These are phyloP conservation scores for Ctena decussata DNA, from an alignment of 2,888 invertebrate genomes.

Conservation along the genomic window DNA sequence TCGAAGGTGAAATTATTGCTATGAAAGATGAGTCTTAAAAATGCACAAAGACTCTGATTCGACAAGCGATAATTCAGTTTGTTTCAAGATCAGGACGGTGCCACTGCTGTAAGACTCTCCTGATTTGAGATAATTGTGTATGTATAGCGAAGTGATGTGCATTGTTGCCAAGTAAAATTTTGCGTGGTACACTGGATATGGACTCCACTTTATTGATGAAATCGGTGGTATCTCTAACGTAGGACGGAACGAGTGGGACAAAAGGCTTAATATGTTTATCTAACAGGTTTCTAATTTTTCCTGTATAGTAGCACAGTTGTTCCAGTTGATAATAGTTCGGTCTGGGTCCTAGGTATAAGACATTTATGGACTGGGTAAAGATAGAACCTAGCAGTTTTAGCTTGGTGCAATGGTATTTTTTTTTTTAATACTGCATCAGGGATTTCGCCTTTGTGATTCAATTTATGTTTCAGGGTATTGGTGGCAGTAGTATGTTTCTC, in stretches of 20 bases:
- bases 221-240: background rate
- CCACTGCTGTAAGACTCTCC: slow-evolving; percentile 1
- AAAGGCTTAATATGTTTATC: background rate
- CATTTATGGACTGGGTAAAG: slow-evolving; percentile 8
- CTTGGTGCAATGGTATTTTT: background rate
- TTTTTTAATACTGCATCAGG: background rate
- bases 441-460: background rate
- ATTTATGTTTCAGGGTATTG: background rate
- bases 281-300: background rate
- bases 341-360: background rate
- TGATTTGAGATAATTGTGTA: slow-evolving; percentile 30
- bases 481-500: background rate
- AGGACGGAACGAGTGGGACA: background rate
- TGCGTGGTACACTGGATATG: background rate
- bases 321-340: background rate
- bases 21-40: slow-evolving; percentile 8
- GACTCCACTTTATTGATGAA: background rate
- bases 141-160: slow-evolving; percentile 16
- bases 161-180: slow-evolving; percentile 16
- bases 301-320: background rate
- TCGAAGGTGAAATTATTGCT: slow-evolving; percentile 32
- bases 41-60: background rate
- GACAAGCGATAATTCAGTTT: background rate
- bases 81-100: background rate
- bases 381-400: slow-evolving; percentile 7